A percentile compares a stretch with the other conserved stretches of the same genome.
Conservation (phyloP, 1,140 invertebrate genomes). For the Stegodyphus mimosarum region DNA sequence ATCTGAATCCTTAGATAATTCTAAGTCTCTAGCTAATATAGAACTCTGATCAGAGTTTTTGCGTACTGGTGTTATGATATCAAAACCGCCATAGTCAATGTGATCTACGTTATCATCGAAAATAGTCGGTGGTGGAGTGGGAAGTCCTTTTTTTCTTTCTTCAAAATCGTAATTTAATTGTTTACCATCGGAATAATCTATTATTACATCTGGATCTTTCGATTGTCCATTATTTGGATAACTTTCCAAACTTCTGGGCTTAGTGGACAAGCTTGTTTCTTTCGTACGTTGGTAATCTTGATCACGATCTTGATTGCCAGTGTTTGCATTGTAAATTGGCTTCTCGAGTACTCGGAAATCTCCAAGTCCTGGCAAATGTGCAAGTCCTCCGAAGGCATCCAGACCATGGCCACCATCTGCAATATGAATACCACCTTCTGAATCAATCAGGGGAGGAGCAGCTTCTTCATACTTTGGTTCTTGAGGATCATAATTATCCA, state of each 20-base stretch:
- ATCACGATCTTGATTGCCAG: conserved; percentile 15
- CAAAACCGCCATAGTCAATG: conserved; percentile 48
- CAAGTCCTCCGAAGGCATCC: conserved; percentile 28
- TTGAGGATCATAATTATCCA: conserved; percentile 61
- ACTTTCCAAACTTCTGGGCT: conserved; percentile 34
- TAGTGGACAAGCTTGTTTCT: conserved; percentile 14
- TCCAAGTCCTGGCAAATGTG: conserved; percentile 30
- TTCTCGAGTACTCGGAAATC: conserved; percentile 35
- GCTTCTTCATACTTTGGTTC: conserved; percentile 63
- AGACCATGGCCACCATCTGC: conserved; percentile 62
- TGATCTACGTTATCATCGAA: conserved; percentile 53
- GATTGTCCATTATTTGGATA: conserved; percentile 32
- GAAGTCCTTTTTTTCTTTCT: background rate
- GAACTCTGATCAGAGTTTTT: background rate
- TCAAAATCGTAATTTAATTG: background rate
- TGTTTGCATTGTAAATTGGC: conserved; percentile 48
- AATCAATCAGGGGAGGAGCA: conserved; percentile 64
- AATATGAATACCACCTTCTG: conserved; percentile 63
- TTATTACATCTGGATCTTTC: conserved; percentile 48
- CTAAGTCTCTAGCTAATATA: no score
- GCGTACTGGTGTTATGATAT: conserved; percentile 41
- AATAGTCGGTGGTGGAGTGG: conserved; percentile 42
- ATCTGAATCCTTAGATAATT: background rate
- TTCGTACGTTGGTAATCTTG: conserved; percentile 23
- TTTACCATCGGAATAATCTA: conserved; percentile 51